A percentile compares a stretch with the other conserved stretches of the same genome.
Evolutionary conservation across 2,113 vertebrate genomes (phyloP).

Genomic region (Phocoena phocoena): DNA sequence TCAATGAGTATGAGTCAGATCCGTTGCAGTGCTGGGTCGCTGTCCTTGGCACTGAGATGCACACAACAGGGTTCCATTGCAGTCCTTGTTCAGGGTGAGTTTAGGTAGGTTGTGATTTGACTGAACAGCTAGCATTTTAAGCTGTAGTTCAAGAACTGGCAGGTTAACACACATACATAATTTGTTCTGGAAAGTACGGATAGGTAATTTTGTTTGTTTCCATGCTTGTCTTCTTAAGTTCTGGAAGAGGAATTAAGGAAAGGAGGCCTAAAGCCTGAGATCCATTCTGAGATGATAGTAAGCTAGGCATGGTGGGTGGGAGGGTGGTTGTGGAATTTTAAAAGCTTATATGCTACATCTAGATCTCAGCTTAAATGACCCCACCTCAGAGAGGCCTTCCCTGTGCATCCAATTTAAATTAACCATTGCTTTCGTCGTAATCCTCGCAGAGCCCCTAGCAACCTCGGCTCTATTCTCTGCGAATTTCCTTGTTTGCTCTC

Average conservation of each 20-base stretch:
- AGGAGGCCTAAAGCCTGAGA: not conserved
- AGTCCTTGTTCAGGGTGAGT: not conserved
- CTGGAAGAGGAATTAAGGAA: not conserved
- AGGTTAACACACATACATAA: not conserved
- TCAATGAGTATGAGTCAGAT: not conserved
- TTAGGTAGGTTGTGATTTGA: not conserved
- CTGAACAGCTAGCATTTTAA: not conserved
- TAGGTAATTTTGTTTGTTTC: not conserved
- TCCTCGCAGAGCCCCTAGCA: not conserved
- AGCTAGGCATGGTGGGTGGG: not conserved
- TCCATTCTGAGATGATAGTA: not conserved
- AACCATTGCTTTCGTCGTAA: not conserved
- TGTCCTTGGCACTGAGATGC: not conserved
- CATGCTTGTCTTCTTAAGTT: not conserved
- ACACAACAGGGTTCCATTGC: not conserved
- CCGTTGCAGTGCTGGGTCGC: rapidly evolving
- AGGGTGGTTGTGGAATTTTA: not conserved
- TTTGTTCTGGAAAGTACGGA: not conserved
- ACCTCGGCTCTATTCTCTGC: not conserved
- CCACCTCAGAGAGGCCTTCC: not conserved
- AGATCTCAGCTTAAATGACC: not conserved
- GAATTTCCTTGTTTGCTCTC: not conserved
- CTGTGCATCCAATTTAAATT: not conserved
- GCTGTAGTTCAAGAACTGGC: not conserved
- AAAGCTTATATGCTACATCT: not conserved